phyloP scores from a whole-genome alignment of 2,113 vertebrate genomes.

The Plecturocebus donacophilus region DNA sequence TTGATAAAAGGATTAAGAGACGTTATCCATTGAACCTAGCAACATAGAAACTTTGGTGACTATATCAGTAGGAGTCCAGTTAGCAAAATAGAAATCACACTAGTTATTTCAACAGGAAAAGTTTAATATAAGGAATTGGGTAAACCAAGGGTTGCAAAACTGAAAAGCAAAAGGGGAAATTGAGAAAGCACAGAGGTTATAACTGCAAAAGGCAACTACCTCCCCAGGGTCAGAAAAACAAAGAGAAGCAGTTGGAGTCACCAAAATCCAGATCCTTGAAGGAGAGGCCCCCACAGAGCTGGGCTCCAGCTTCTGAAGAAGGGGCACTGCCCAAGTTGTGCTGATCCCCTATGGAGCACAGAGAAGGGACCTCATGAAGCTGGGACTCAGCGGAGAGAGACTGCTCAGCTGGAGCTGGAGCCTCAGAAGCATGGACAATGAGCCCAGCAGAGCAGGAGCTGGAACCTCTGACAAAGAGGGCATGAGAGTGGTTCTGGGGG shows the following conservation, averaged over 20 bases:
- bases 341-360: not conserved
- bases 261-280: not conserved
- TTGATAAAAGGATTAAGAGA: not conserved
- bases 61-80: not conserved
- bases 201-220: not conserved
- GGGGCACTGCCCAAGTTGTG: too few species aligned
- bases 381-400: not conserved
- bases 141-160: not conserved
- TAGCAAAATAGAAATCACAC: not conserved
- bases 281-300: not conserved
- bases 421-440: not conserved
- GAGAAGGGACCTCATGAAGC: not conserved
- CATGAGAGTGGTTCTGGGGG: not conserved
- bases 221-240: not conserved
- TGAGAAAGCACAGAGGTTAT: not conserved
- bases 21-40: not conserved
- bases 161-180: not conserved
- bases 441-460: not conserved
- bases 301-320: not conserved
- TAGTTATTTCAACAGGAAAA: slow-evolving; percentile 22
- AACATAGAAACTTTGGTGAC: not conserved
- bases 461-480: not conserved
- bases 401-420: not conserved
- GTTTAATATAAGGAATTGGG: not conserved
- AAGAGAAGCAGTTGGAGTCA: not conserved